Evolutionary conservation across 2,888 invertebrate genomes (phyloP), one percentile per base, ranked within the genome.

Genomic region (Embidobia sp.): DNA sequence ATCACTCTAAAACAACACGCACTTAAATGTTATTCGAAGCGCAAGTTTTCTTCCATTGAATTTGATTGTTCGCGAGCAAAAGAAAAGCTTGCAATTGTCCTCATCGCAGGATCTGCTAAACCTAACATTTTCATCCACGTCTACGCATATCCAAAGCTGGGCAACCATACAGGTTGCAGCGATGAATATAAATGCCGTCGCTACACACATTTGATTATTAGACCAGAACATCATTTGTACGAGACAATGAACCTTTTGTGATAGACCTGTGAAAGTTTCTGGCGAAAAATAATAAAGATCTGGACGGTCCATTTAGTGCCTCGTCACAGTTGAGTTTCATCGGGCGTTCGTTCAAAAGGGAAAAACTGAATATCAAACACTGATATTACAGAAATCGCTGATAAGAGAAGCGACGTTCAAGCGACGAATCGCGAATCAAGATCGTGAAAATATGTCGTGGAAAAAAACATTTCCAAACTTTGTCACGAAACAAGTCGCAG

Each of bases 221-320:
- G 80, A 79, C 80, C 77, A 76, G 73, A 79, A 80, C 80, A 70
- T 55, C 61, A 61, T 61, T 63, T 61, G 75, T 35, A 49, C 13
- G 33, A 74, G 77, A 80, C 80, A 80, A 78, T 77, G 69, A 66
- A 66, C 59, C 53, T 63, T 49, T 69, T 55, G 44, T 59, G 72
- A 51, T 44, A 49, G 48, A 51, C 35, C 44, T 22, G 79, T 78
- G 80, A 80, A 80, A 80, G 78, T 78, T 73, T 49, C 73, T 35
- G 61, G 51, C 22, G 15, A 33, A 42, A 40, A 69, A 53, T 74
- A 64, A 69, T 69, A 51, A 13, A 29, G 31, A 31, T 11, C 8
- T 33, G 29, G 19, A 57, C 48, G 40, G 44, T 29, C 42, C 27
- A 61, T 64, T 74, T 69, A 69, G 27, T 64, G 66, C 27, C 13